Evolutionary conservation across 2,888 invertebrate species (phyloP).

Genomic region (Odontocerum albicorne): DNA sequence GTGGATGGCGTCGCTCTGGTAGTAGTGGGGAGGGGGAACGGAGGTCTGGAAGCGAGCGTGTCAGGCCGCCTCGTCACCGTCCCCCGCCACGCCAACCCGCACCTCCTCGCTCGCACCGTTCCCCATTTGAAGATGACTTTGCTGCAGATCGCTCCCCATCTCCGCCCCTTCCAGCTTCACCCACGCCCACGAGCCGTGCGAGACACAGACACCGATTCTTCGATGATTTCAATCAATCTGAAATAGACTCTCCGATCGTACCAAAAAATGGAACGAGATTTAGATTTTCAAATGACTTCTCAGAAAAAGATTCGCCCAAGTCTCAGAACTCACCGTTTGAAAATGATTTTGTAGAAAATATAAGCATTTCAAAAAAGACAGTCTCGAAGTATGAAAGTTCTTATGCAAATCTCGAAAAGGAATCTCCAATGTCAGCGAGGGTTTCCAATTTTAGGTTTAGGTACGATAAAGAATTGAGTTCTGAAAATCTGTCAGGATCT

Average conservation of each 20-base stretch:
- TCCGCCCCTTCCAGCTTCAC: constrained; percentile 37
- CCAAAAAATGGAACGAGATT: constrained; percentile 41
- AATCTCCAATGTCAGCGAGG: constrained; percentile 35
- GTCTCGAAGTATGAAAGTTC: constrained; percentile 41
- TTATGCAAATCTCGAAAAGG: constrained; percentile 47
- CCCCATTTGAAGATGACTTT: constrained; percentile 35
- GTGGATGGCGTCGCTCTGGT: constrained; percentile 46
- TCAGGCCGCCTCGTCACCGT: constrained; percentile 37
- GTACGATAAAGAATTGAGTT: constrained; percentile 32
- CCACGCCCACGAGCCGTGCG: constrained; percentile 39
- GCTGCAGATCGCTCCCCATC: constrained; percentile 26
- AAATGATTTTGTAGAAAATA: constrained; percentile 57
- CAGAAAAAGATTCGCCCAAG: constrained; percentile 47
- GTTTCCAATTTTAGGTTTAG: constrained; percentile 43
- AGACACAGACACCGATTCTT: constrained; percentile 36
- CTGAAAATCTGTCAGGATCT: constrained; percentile 35
- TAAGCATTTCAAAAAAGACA: constrained; percentile 43
- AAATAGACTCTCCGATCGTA: constrained; percentile 31
- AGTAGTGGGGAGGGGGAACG: constrained; percentile 60
- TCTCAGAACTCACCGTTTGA: constrained; percentile 62
- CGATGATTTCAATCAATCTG: constrained; percentile 34
- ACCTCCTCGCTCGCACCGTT: constrained; percentile 37
- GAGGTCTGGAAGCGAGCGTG: constrained; percentile 44
- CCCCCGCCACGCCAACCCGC: constrained; percentile 14
- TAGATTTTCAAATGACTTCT: constrained; percentile 65